Evolutionary conservation across 2,888 invertebrate species (phyloP), one percentile per base, ranked within the genome.

Genomic region (Syritta pipiens): DNA sequence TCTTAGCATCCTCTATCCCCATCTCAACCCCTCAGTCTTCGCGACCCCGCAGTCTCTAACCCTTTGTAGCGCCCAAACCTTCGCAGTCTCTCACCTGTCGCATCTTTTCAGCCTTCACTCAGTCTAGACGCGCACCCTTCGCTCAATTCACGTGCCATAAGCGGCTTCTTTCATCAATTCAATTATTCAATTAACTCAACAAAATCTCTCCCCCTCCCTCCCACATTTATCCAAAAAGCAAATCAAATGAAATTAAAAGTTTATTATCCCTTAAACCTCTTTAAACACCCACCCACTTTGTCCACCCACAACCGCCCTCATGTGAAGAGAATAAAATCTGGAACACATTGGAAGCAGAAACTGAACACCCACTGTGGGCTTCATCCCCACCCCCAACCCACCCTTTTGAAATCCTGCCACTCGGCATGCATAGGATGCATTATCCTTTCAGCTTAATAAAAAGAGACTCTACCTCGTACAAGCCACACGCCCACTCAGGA

Each of bases 361-460:
- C 53, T 44, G 35, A 24, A 12, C 59, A 51, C 17, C 9, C 35
- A n/a, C 14, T 17, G 26, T 48, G 4, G 9, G 10, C 2, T 9
- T n/a, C 24, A 19, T 28, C 12, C 55, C 9, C 40, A 1, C 14
- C 17, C 32, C 32, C 24, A n/a, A n/a, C n/a, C n/a, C n/a, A n/a
- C n/a, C n/a, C n/a, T n/a, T n/a, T n/a, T n/a, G n/a, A n/a, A n/a
- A n/a, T n/a, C n/a, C n/a, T n/a, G 2, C 24, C 14, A 44, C 35
- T 60, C 44, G 20, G 51, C 35, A 62, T 53, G 53, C 19, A 24
- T 14, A 37, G 49, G 57, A 77, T 77, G 65, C 72, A 72, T 72
- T 77, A 77, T 77, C 71, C 77, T 77, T 65, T 72, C 65, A 77
- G 65, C 30, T 72, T 77, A 77, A 67, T 72, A 77, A 30, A 51